Percentiles rank a stretch among this genome's conserved stretches.
Conservation (phyloP, 1,140 invertebrate genomes). For the Papilio dardanus region DNA sequence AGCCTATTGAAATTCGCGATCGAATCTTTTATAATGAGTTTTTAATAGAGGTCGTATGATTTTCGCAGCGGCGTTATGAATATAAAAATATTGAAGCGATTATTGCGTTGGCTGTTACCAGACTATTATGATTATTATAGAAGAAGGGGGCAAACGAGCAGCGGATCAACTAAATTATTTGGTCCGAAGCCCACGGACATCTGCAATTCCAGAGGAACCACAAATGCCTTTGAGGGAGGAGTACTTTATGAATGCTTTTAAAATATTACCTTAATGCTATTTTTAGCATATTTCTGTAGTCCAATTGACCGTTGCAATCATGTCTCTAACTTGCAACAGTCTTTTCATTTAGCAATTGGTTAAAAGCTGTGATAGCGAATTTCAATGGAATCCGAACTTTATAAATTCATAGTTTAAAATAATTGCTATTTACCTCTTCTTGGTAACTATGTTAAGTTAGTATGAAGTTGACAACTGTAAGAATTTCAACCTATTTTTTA, state of each 20-base stretch:
- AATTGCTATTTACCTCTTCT: neutral
- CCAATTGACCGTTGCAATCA: neutral
- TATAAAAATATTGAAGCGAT: slow-evolving; percentile 12
- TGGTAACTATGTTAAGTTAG: neutral
- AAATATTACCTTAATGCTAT: neutral
- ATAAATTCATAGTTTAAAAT: neutral
- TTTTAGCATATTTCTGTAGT: neutral
- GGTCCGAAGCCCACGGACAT: too few species aligned
- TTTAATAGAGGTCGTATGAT: slow-evolving; percentile 50
- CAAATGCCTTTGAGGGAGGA: too few species aligned
- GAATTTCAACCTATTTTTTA: slow-evolving; percentile 5
- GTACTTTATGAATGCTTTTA: neutral
- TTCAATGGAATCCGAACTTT: neutral
- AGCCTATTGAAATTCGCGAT: slow-evolving; percentile 48
- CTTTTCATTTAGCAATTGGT: neutral
- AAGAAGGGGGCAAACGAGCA: too few species aligned
- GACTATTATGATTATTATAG: too few species aligned
- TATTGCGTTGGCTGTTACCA: neutral
- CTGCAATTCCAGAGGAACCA: too few species aligned
- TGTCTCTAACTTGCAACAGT: neutral
- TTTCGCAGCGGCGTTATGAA: slow-evolving; percentile 30
- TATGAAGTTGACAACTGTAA: slow-evolving; percentile 6
- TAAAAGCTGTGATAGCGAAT: neutral
- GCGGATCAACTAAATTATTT: too few species aligned
- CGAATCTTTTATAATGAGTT: slow-evolving; percentile 48